A percentile compares a stretch with the other conserved stretches of the same genome.
These are phyloP conservation scores for Gryllus bimaculatus DNA, from an alignment of 1,140 invertebrate genomes.

Conservation along the genomic window DNA sequence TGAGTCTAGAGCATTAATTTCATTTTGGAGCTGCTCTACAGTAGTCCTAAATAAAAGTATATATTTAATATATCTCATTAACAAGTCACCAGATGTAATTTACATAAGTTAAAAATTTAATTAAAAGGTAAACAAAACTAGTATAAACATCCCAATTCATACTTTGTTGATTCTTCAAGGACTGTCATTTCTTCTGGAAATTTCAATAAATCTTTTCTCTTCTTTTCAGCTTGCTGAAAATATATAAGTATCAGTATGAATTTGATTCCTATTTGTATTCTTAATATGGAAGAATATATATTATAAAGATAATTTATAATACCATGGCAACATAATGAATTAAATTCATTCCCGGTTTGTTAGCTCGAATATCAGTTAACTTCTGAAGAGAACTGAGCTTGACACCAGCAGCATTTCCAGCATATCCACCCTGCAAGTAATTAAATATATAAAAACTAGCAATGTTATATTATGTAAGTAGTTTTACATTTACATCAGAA, in stretches of 20 bases:
- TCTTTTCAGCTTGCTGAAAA: conserved; percentile 72
- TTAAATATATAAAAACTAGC: background rate
- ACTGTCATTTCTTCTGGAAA: conserved; percentile 70
- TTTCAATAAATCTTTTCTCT: conserved; percentile 65
- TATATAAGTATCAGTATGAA: background rate
- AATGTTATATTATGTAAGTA: background rate
- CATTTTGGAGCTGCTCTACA: conserved; percentile 82
- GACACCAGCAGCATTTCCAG: conserved; percentile 93
- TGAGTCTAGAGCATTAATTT: conserved; percentile 70
- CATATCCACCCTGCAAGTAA: conserved; percentile 74
- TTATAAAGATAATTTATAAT: conserved; percentile 27
- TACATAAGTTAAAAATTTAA: background rate
- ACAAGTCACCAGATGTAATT: background rate
- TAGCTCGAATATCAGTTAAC: conserved; percentile 88
- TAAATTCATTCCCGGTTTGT: conserved; percentile 94
- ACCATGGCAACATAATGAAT: conserved; percentile 90
- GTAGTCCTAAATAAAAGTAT: conserved; percentile 55
- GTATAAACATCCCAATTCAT: conserved; percentile 30
- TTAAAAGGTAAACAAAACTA: background rate
- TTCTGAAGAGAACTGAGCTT: conserved; percentile 91
- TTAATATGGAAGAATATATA: background rate
- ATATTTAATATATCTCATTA: background rate
- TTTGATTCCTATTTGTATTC: background rate
- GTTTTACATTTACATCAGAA: background rate
- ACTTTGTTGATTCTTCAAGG: conserved; percentile 84